Conservation (phyloP, 2,797 vertebrate species). For the Enteromius treurensis region DNA sequence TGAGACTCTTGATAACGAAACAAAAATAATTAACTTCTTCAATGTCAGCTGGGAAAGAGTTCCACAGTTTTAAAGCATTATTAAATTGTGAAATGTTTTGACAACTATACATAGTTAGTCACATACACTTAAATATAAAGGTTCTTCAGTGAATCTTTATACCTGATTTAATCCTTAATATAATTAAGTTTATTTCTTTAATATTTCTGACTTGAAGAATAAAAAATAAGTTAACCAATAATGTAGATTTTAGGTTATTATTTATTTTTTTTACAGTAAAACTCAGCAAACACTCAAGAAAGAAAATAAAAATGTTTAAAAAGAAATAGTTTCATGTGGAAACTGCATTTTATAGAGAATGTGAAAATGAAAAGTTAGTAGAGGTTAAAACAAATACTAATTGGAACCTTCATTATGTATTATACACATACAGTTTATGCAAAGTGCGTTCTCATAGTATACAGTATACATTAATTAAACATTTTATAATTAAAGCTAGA, state of each 20-base stretch:
- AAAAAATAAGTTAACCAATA: not conserved
- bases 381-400: slow-evolving; percentile 8
- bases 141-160: not conserved
- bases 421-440: not conserved
- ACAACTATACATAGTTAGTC: not conserved
- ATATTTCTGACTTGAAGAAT: not conserved
- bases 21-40: not conserved
- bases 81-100: not conserved
- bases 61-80: not conserved
- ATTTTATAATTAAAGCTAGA: not conserved
- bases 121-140: not conserved
- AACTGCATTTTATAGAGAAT: not conserved
- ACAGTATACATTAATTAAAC: not conserved
- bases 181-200: not conserved
- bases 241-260: not conserved
- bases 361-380: not conserved
- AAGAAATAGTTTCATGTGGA: not conserved
- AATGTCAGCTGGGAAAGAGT: no score
- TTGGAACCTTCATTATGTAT: slow-evolving; percentile 5
- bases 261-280: not conserved
- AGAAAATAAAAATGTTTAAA: not conserved
- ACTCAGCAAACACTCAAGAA: not conserved
- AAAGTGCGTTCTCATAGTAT: not conserved
- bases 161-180: not conserved
- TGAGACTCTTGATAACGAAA: not conserved